Percentiles rank a stretch among this genome's conserved stretches.
Evolutionary conservation across 2,113 vertebrate genomes (phyloP).

Genomic region (Agapornis roseicollis): DNA sequence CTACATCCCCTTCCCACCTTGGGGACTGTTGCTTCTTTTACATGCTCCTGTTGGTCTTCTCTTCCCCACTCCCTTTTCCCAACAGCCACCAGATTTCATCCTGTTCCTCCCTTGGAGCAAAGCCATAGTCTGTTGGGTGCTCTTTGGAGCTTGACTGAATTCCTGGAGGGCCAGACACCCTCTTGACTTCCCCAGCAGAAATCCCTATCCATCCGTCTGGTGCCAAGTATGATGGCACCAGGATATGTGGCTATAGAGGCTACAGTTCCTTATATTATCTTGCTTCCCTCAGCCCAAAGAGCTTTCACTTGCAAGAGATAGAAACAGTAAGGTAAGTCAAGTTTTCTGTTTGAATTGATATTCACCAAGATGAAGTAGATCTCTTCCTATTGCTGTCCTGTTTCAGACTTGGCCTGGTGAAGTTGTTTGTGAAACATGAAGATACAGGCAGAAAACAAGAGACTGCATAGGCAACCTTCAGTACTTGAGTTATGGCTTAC

Average conservation of each 20-base stretch:
- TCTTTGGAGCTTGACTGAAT: neutral
- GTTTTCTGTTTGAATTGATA: neutral
- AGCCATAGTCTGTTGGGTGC: neutral
- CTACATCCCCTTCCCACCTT: neutral
- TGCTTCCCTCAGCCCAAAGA: neutral
- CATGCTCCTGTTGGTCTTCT: neutral
- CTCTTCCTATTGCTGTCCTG: fast-evolving
- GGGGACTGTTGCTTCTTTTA: neutral
- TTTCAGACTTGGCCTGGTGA: neutral
- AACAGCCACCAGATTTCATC: neutral
- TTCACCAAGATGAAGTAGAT: neutral
- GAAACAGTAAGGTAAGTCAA: neutral
- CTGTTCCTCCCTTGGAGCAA: neutral
- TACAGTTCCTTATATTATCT: neutral
- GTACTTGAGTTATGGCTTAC: neutral
- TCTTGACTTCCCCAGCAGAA: neutral
- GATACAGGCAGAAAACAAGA: neutral
- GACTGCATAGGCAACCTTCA: neutral
- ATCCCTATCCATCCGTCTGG: neutral
- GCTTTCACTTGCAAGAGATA: neutral
- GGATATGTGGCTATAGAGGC: too few species aligned
- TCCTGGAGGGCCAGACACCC: neutral
- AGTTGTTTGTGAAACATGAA: neutral
- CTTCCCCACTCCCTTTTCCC: neutral
- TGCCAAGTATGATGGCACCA: neutral